Conservation (phyloP, 2,113 vertebrate genomes). For the Vicugna pacos region DNA sequence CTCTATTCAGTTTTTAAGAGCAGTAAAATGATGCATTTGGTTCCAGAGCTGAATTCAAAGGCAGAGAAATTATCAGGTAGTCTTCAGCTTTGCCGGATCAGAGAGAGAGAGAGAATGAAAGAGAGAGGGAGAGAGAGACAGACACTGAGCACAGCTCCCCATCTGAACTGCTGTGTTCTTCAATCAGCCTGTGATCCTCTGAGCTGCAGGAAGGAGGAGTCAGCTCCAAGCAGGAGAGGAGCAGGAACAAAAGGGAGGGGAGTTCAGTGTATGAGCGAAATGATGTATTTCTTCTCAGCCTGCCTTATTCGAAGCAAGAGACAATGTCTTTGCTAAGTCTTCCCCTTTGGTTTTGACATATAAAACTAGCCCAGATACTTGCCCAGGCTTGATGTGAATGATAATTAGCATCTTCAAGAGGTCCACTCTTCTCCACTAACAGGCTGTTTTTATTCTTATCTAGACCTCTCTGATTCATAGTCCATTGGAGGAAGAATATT, state of each 20-base stretch:
- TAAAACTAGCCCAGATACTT: conserved; percentile 55
- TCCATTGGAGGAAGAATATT: not conserved
- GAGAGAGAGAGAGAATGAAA: not conserved
- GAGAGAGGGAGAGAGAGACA: not conserved
- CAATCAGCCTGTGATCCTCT: conserved; percentile 72
- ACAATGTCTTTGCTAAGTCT: conserved; percentile 69
- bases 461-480: not conserved
- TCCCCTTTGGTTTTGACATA: conserved; percentile 69
- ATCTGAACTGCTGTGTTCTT: conserved; percentile 55
- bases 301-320: conserved; percentile 58
- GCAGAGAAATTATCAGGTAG: conserved; percentile 60
- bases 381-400: conserved; percentile 33
- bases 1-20: conserved; percentile 61
- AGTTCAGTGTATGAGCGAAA: conserved; percentile 41
- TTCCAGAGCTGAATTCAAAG: conserved; percentile 61
- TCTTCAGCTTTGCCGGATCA: conserved; percentile 65
- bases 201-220: conserved; percentile 89
- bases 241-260: conserved; percentile 65
- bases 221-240: conserved; percentile 79
- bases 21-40: conserved; percentile 64
- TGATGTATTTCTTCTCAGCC: conserved; percentile 50
- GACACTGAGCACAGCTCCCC: not conserved
- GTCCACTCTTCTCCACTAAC: not conserved
- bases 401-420: conserved; percentile 1
- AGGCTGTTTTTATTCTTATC: not conserved